phyloP scores from a whole-genome alignment of 2,888 invertebrate species.

The Amphipyra tragopoginis region DNA sequence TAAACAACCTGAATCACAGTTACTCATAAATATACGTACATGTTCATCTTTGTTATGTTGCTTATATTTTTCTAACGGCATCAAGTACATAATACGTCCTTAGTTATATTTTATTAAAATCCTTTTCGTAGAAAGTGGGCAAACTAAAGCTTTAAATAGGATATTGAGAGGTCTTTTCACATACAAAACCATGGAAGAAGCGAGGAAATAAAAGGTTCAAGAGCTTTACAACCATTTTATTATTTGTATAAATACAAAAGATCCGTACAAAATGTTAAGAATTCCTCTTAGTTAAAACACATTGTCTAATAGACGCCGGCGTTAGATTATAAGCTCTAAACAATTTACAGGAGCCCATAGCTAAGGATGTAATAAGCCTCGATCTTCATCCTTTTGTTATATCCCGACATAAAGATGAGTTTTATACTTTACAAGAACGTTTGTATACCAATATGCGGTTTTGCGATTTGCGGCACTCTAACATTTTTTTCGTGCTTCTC shows the following conservation, averaged over 20 bases:
- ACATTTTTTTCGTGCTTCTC: neutral
- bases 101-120: slow-evolving; percentile 44
- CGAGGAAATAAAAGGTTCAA: slow-evolving; percentile 81
- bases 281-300: slow-evolving; percentile 64
- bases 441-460: slow-evolving; percentile 23
- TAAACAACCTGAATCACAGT: too few species aligned
- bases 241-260: slow-evolving; percentile 78
- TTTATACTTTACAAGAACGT: too few species aligned
- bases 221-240: slow-evolving; percentile 79
- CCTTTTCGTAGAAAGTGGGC: slow-evolving; percentile 71
- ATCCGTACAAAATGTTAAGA: slow-evolving; percentile 64
- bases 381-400: slow-evolving; percentile 41
- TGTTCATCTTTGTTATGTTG: slow-evolving; percentile 1
- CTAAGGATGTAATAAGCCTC: slow-evolving; percentile 34
- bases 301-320: slow-evolving; percentile 83
- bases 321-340: slow-evolving; percentile 59
- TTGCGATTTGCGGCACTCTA: slow-evolving; percentile 13
- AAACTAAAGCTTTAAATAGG: slow-evolving; percentile 75
- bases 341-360: slow-evolving; percentile 50
- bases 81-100: slow-evolving; percentile 22
- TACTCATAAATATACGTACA: too few species aligned
- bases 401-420: slow-evolving; percentile 23
- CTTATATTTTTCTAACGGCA: slow-evolving; percentile 33
- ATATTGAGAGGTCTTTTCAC: slow-evolving; percentile 73
- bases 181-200: slow-evolving; percentile 72